phyloP scores from a whole-genome alignment of 2,113 vertebrate species.

The Ardeotis arabs region DNA sequence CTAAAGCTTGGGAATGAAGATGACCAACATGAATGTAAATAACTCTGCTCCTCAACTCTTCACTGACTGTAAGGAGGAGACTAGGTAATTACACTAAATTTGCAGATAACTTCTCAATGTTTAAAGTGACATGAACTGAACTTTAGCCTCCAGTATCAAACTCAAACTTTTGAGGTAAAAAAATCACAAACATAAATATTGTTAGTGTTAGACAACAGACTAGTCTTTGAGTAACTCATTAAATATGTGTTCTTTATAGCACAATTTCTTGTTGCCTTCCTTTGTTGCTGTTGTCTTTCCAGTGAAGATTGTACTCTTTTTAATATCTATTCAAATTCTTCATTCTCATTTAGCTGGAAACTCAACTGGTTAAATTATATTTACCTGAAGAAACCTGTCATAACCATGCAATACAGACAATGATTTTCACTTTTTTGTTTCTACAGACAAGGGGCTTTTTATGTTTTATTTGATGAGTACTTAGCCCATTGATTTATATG shows the following conservation, averaged over 20 bases:
- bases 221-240: not conserved
- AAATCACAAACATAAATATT: not conserved
- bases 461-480: not conserved
- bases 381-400: not conserved
- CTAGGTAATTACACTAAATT: not conserved
- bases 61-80: not conserved
- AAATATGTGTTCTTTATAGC: not conserved
- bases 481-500: not conserved
- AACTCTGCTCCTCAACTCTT: not conserved
- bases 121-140: not conserved
- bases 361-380: not conserved
- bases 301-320: not conserved
- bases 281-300: not conserved
- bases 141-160: not conserved
- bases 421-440: not conserved
- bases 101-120: not conserved
- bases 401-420: not conserved
- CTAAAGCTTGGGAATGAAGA: not conserved
- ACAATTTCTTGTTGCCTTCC: accelerated
- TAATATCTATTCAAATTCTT: not conserved
- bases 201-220: not conserved
- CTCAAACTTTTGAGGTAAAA: not conserved
- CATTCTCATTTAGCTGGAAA: not conserved
- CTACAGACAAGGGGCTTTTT: not conserved
- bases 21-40: not conserved